A percentile compares a stretch with the other conserved stretches of the same genome.
Evolutionary conservation across 2,888 invertebrate genomes (phyloP).

Genomic region (Heliconius charithonia): DNA sequence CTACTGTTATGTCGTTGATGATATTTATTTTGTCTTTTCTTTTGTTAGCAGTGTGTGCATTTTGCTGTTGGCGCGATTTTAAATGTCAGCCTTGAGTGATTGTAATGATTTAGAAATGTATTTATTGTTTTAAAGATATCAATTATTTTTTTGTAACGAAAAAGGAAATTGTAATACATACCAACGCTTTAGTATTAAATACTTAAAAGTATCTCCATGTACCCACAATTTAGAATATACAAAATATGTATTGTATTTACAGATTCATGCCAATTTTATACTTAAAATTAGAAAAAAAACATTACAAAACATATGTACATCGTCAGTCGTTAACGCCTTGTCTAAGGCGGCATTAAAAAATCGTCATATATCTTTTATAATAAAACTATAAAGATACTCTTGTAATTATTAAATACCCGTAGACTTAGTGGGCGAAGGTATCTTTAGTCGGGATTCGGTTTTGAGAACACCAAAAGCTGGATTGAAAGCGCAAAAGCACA

Average conservation of each 20-base stretch:
- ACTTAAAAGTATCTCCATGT: background rate
- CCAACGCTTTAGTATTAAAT: background rate
- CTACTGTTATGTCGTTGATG: background rate
- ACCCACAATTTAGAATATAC: constrained; percentile 6
- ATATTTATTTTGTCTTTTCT: background rate
- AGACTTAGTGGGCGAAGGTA: background rate
- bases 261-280: constrained; percentile 12
- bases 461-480: constrained; percentile 28
- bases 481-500: constrained; percentile 24
- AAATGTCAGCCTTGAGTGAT: constrained; percentile 27
- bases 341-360: background rate
- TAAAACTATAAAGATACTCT: background rate
- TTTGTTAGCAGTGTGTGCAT: constrained; percentile 43
- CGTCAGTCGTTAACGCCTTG: background rate
- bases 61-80: constrained; percentile 50
- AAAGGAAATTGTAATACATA: constrained; percentile 1
- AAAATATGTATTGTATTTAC: constrained; percentile 3
- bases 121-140: background rate
- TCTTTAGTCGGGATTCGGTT: constrained; percentile 9
- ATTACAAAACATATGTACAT: constrained; percentile 17
- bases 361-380: background rate
- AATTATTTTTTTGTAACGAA: background rate
- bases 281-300: background rate
- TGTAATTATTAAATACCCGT: background rate
- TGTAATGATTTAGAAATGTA: constrained; percentile 4